phyloP scores from a whole-genome alignment of 1,140 invertebrate species.

The Drosophila willistoni region DNA sequence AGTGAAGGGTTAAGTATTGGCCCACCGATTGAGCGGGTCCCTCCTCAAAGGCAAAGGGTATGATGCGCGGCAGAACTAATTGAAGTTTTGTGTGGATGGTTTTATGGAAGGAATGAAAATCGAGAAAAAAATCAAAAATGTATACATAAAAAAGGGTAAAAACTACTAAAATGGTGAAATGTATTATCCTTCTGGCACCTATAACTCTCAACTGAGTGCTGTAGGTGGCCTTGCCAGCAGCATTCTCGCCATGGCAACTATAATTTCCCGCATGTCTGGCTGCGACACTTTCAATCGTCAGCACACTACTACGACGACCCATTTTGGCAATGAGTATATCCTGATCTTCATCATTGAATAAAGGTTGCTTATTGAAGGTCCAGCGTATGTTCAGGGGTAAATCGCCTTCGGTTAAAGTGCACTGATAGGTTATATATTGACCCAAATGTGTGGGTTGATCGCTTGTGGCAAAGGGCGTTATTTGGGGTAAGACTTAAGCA shows the following conservation, averaged over 20 bases:
- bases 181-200: slow-evolving; percentile 50
- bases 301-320: slow-evolving; percentile 86
- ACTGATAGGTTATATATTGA: slow-evolving; percentile 86
- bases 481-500: slow-evolving; percentile 85
- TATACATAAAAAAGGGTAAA: slow-evolving; percentile 40
- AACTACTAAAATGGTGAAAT: not conserved
- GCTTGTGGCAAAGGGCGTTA: slow-evolving; percentile 87
- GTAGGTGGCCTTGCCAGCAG: slow-evolving; percentile 86
- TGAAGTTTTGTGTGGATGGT: slow-evolving; percentile 21
- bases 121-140: slow-evolving; percentile 43
- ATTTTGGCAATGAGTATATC: slow-evolving; percentile 83
- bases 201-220: slow-evolving; percentile 84
- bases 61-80: slow-evolving; percentile 89
- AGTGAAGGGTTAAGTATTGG: slow-evolving; percentile 84
- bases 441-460: slow-evolving; percentile 86
- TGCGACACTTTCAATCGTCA: slow-evolving; percentile 89
- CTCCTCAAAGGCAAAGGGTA: slow-evolving; percentile 85
- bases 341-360: slow-evolving; percentile 82
- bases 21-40: slow-evolving; percentile 76
- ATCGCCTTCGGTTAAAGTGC: slow-evolving; percentile 90
- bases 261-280: slow-evolving; percentile 88
- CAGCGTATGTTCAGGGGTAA: slow-evolving; percentile 91
- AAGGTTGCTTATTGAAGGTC: slow-evolving; percentile 87
- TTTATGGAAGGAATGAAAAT: slow-evolving; percentile 25
- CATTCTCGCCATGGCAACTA: slow-evolving; percentile 89